phyloP scores from a whole-genome alignment of 2,888 invertebrate species.

The Yponomeuta cagnagella region DNA sequence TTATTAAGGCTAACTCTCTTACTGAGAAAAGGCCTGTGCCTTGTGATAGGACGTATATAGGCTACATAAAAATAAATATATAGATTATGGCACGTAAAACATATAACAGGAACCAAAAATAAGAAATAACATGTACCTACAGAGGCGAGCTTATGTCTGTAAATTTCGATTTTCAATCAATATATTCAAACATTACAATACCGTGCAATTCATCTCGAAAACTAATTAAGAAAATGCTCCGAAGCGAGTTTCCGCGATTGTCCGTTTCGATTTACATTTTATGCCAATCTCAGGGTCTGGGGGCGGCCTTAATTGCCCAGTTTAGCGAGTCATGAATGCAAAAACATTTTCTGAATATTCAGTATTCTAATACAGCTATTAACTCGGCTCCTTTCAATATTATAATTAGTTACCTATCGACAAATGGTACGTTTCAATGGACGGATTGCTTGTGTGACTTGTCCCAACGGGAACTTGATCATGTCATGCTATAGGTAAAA shows the following conservation, averaged over 20 bases:
- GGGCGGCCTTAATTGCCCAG: not conserved
- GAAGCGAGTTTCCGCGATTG: not conserved
- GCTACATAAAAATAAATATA: too few relatives aligned
- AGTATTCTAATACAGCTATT: constrained; percentile 10
- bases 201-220: not conserved
- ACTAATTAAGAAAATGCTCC: not conserved
- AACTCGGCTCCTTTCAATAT: not conserved
- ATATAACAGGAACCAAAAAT: too few relatives aligned
- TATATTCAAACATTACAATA: not conserved
- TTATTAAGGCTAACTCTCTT: too few relatives aligned
- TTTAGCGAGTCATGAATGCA: constrained; percentile 5
- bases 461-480: not conserved
- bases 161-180: too few relatives aligned
- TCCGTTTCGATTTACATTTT: not conserved
- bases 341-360: constrained; percentile 9
- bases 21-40: too few relatives aligned
- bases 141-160: too few relatives aligned
- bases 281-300: not conserved
- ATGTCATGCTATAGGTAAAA: too few relatives aligned
- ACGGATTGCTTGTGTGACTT: not conserved
- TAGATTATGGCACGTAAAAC: too few relatives aligned
- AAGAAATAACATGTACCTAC: too few relatives aligned
- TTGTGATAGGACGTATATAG: too few relatives aligned
- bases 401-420: not conserved
- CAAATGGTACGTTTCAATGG: not conserved